These are phyloP conservation scores for Sitta carolinensis DNA, from an alignment of 2,797 vertebrate genomes.

Conservation along the genomic window DNA sequence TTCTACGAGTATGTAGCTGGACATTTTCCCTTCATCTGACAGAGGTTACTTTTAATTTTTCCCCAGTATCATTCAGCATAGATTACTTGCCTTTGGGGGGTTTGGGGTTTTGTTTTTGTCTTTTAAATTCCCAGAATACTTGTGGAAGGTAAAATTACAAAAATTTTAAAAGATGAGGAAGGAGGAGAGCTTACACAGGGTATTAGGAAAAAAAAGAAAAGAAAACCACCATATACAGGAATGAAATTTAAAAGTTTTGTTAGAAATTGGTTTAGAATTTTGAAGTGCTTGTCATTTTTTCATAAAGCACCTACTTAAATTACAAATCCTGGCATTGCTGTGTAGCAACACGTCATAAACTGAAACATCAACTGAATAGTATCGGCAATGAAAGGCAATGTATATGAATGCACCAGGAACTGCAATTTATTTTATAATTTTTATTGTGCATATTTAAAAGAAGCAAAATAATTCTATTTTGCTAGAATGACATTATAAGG, in stretches of 20 bases:
- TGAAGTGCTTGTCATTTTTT: not conserved
- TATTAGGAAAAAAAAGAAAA: not conserved
- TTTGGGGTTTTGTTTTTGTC: not conserved
- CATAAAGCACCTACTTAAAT: not conserved
- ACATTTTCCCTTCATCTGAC: not conserved
- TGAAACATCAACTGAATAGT: not conserved
- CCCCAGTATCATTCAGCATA: not conserved
- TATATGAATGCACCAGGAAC: not conserved
- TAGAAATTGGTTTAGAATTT: not conserved
- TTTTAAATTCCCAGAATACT: not conserved
- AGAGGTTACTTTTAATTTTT: not conserved
- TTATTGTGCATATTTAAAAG: not conserved
- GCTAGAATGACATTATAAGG: not conserved
- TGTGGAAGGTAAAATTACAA: not conserved
- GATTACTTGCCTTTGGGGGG: not conserved
- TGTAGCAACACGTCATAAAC: not conserved
- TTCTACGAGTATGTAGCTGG: not conserved
- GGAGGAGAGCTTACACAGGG: not conserved
- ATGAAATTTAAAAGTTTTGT: not conserved
- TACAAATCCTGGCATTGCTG: not conserved
- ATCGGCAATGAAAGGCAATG: not conserved
- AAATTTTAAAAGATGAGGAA: not conserved
- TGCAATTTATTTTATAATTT: not conserved
- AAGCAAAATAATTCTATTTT: not conserved
- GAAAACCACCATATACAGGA: not conserved